Percentiles rank a stretch among this genome's conserved stretches.
Conservation (phyloP, 2,797 vertebrate species). For the Gephyroberyx darwinii region DNA sequence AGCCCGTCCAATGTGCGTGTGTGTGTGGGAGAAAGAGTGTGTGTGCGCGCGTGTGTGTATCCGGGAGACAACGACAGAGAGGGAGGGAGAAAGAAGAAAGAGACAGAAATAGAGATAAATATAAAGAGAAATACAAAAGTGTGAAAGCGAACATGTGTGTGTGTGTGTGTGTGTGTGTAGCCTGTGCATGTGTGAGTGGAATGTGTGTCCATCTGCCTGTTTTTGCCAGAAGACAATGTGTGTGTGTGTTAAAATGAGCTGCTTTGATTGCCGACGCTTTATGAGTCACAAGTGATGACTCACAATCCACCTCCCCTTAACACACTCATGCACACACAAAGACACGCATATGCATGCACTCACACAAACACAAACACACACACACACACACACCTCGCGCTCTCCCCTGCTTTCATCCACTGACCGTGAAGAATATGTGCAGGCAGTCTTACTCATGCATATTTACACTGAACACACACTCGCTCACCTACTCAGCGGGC, state of each 20-base stretch:
- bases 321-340: neutral
- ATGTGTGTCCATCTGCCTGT: conserved; percentile 56
- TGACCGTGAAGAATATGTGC: conserved; percentile 80
- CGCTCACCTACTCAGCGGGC: conserved; percentile 78
- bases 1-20: conserved; percentile 39
- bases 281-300: conserved; percentile 83
- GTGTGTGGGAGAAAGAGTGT: conserved; percentile 20
- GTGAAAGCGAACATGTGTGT: conserved; percentile 37
- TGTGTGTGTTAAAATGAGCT: conserved; percentile 65
- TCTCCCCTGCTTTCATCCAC: conserved; percentile 71
- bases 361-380: neutral
- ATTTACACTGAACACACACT: conserved; percentile 80
- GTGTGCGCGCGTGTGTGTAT: conserved; percentile 24
- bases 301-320: conserved; percentile 78
- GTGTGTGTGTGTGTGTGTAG: conserved; percentile 23
- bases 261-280: conserved; percentile 79
- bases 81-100: conserved; percentile 29
- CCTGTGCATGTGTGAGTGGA: conserved; percentile 9
- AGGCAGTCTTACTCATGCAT: conserved; percentile 83
- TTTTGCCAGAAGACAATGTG: conserved; percentile 66
- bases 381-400: conserved; percentile 50
- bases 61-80: conserved; percentile 21
- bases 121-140: conserved; percentile 37
- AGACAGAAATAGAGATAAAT: conserved; percentile 16
- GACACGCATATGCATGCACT: conserved; percentile 33